phyloP scores from a whole-genome alignment of 2,797 vertebrate genomes.

The Tarsius wallacei region DNA sequence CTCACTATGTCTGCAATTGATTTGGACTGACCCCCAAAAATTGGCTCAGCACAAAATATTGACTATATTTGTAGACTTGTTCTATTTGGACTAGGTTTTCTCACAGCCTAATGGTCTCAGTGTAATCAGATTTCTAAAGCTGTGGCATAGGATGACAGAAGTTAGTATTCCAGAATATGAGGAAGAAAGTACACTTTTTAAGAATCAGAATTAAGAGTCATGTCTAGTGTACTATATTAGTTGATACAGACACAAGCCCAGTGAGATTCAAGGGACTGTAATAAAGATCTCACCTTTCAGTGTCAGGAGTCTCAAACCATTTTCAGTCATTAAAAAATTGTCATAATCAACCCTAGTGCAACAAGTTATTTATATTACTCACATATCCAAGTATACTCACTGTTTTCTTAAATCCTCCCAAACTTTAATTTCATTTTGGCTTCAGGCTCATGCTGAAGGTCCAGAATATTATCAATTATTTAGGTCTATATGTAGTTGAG shows the following conservation, averaged over 20 bases:
- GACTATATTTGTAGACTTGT: not conserved
- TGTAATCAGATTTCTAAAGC: not conserved
- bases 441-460: not conserved
- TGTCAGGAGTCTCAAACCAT: not conserved
- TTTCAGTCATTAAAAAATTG: not conserved
- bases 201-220: not conserved
- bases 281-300: not conserved
- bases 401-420: not conserved
- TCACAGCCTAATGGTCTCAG: not conserved
- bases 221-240: not conserved
- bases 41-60: conserved; percentile 2
- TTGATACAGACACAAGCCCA: not conserved
- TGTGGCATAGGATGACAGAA: not conserved
- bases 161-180: not conserved
- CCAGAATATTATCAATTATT: not conserved
- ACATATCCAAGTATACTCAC: not conserved
- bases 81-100: not conserved
- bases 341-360: not conserved
- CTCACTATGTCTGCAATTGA: conserved; percentile 8
- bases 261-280: not conserved
- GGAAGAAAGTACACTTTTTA: not conserved
- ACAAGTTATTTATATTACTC: not conserved
- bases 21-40: not conserved
- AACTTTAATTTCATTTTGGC: not conserved
- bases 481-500: not conserved